phyloP scores from a whole-genome alignment of 2,797 vertebrate species.

The Acanthurus tractus region DNA sequence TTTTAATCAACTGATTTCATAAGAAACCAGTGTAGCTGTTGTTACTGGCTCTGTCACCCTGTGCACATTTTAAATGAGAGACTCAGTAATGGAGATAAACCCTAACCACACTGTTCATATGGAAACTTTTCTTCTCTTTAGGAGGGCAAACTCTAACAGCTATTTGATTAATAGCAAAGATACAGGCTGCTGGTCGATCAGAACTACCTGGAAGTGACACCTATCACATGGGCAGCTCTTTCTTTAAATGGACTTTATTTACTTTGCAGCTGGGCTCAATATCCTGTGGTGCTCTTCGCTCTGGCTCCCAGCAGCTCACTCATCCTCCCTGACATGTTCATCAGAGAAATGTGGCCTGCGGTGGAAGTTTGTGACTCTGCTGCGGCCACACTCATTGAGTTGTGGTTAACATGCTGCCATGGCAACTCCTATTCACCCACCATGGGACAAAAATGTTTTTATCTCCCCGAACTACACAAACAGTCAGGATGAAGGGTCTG shows the following conservation, averaged over 20 bases:
- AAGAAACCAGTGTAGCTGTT: constrained; percentile 18
- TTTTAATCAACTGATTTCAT: constrained; percentile 31
- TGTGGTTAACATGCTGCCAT: constrained; percentile 92
- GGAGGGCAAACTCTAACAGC: constrained; percentile 6
- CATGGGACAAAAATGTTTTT: constrained; percentile 90
- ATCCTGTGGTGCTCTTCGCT: constrained; percentile 65
- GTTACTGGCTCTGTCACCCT: constrained; percentile 25
- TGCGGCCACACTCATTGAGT: constrained; percentile 88
- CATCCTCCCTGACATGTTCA: constrained; percentile 75
- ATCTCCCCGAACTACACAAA: constrained; percentile 91
- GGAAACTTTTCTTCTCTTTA: constrained; percentile 40
- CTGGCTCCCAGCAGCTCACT: constrained; percentile 79
- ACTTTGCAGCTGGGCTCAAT: constrained; percentile 74
- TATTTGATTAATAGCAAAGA: constrained; percentile 28
- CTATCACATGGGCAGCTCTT: constrained; percentile 35
- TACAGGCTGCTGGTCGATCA: constrained; percentile 13
- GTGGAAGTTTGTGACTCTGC: constrained; percentile 83
- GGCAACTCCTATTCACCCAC: constrained; percentile 89
- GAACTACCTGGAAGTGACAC: constrained; percentile 39
- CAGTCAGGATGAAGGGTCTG: constrained; percentile 86
- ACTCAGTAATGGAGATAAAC: constrained; percentile 33
- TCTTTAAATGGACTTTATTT: constrained; percentile 64
- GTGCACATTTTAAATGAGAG: constrained; percentile 15
- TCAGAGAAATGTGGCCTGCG: constrained; percentile 86
- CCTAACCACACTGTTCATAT: constrained; percentile 4